Percentiles rank a stretch among this genome's conserved stretches.
Conservation (phyloP, 2,888 invertebrate species). For the Syrphus vitripennis region DNA sequence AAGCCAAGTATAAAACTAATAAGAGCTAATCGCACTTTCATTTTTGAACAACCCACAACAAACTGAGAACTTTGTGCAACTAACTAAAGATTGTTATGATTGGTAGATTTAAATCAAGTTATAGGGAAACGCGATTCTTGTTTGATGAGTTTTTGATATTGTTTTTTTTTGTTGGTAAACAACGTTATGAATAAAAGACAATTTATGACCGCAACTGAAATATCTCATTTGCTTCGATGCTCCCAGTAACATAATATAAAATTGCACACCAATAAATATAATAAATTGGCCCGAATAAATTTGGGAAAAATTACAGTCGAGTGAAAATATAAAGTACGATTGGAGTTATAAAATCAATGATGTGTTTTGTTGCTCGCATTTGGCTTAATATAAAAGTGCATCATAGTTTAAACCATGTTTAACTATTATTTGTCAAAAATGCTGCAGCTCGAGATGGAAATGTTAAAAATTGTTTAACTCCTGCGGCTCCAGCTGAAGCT, state of each 20-base stretch:
- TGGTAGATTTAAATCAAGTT: conserved; percentile 5
- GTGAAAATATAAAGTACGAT: too few relatives aligned
- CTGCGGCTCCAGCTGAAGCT: too few relatives aligned
- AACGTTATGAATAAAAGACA: conserved; percentile 15
- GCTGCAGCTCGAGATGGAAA: too few relatives aligned
- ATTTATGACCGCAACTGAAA: conserved; percentile 5
- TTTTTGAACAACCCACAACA: conserved; percentile 21
- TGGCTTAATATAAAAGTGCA: too few relatives aligned
- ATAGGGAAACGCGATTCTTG: neutral
- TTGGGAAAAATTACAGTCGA: too few relatives aligned
- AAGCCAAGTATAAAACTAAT: conserved; percentile 9
- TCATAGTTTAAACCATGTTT: too few relatives aligned
- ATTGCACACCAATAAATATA: neutral
- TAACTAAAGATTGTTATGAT: conserved; percentile 4
- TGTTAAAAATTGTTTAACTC: too few relatives aligned
- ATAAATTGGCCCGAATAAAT: too few relatives aligned
- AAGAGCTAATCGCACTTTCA: conserved; percentile 29
- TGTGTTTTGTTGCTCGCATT: too few relatives aligned
- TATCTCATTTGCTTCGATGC: neutral
- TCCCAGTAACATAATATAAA: neutral
- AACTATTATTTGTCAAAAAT: too few relatives aligned
- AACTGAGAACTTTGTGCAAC: conserved; percentile 21
- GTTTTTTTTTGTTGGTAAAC: neutral
- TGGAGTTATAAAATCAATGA: too few relatives aligned
- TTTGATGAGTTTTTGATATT: conserved; percentile 33